Percentiles rank a stretch among this genome's conserved stretches.
These are phyloP conservation scores for Acleris cristana DNA, from an alignment of 2,888 invertebrate species.

Conservation along the genomic window DNA sequence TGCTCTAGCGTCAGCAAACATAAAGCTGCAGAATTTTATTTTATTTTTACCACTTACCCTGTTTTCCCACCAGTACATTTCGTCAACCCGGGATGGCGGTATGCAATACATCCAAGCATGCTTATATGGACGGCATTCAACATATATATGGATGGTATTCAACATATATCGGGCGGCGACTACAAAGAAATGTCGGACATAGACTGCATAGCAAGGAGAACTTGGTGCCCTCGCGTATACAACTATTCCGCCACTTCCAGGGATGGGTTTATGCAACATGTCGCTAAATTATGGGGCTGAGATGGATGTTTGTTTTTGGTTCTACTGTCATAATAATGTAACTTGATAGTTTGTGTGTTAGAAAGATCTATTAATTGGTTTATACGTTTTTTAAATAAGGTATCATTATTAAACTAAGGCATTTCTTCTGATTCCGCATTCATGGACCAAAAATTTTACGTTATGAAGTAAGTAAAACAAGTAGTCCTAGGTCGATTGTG, in stretches of 20 bases:
- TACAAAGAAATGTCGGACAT: slow-evolving; percentile 75
- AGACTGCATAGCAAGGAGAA: slow-evolving; percentile 70
- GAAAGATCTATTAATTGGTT: too few relatives aligned
- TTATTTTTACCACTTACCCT: slow-evolving; percentile 42
- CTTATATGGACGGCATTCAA: slow-evolving; percentile 44
- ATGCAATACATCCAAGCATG: slow-evolving; percentile 50
- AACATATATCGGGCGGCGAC: slow-evolving; percentile 59
- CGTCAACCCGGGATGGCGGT: slow-evolving; percentile 53
- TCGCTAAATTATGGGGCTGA: slow-evolving; percentile 24
- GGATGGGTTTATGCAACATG: slow-evolving; percentile 66
- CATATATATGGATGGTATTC: slow-evolving; percentile 53
- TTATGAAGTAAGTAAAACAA: too few relatives aligned
- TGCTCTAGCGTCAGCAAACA: not conserved
- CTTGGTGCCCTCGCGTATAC: slow-evolving; percentile 66
- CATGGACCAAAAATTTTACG: too few relatives aligned
- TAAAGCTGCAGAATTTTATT: slow-evolving; percentile 2
- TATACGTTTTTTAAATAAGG: too few relatives aligned
- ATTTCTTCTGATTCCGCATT: too few relatives aligned
- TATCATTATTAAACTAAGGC: too few relatives aligned
- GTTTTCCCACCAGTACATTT: slow-evolving; percentile 49
- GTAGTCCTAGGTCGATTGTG: too few relatives aligned
- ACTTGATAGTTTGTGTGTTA: not conserved
- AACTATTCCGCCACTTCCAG: slow-evolving; percentile 72
- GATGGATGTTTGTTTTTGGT: not conserved
- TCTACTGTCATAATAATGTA: not conserved